A percentile compares a stretch with the other conserved stretches of the same genome.
Conservation (phyloP, 2,888 invertebrate genomes). For the Chrysopilus asiliformis region DNA sequence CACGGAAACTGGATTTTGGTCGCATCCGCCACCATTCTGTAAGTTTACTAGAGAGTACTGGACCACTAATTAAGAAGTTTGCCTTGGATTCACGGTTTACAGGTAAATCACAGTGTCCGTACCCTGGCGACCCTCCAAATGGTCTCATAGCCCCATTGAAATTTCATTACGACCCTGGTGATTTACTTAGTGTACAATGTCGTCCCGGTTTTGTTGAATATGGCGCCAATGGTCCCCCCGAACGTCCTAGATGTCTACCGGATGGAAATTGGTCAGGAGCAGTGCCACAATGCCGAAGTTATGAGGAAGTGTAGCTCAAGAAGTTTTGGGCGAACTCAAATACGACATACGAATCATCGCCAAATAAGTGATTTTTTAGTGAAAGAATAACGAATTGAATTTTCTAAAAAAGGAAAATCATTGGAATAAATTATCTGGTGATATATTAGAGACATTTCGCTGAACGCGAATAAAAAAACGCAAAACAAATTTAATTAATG, state of each 20-base stretch:
- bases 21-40: slow-evolving; percentile 75
- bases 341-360: too few relatives aligned
- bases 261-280: slow-evolving; percentile 57
- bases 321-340: too few relatives aligned
- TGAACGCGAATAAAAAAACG: too few relatives aligned
- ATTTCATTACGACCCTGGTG: slow-evolving; percentile 60
- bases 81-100: slow-evolving; percentile 12
- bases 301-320: slow-evolving; percentile 42
- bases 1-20: slow-evolving; percentile 80
- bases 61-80: not conserved
- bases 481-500: too few relatives aligned
- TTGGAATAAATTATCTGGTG: too few relatives aligned
- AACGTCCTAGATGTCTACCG: slow-evolving; percentile 47
- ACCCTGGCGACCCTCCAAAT: slow-evolving; percentile 57
- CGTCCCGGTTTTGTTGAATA: slow-evolving; percentile 47
- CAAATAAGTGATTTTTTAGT: too few relatives aligned
- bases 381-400: too few relatives aligned
- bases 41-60: slow-evolving; percentile 18
- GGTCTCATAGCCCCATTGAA: slow-evolving; percentile 56
- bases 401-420: too few relatives aligned
- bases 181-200: slow-evolving; percentile 54
- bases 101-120: slow-evolving; percentile 61
- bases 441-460: too few relatives aligned
- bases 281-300: slow-evolving; percentile 53
- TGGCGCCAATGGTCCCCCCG: slow-evolving; percentile 39